These are phyloP conservation scores for Athrips mouffetella DNA, from an alignment of 2,888 invertebrate species.

Conservation along the genomic window DNA sequence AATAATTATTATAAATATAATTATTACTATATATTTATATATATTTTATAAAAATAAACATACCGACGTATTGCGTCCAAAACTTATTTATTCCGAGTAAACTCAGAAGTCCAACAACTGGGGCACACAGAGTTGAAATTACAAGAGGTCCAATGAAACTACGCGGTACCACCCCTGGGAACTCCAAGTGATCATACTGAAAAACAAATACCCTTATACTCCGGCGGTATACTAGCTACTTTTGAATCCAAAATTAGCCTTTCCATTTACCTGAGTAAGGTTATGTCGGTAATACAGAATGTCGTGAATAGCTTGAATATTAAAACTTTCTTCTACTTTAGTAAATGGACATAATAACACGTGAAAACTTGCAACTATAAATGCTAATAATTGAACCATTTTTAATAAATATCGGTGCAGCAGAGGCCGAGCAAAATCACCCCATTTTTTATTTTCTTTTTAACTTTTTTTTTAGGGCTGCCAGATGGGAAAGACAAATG, in stretches of 20 bases:
- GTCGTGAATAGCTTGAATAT: slow-evolving; percentile 98
- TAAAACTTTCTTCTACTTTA: slow-evolving; percentile 99
- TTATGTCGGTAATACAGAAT: slow-evolving; percentile 92
- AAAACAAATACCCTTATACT: too few relatives aligned
- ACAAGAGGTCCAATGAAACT: slow-evolving; percentile 95
- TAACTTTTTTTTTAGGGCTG: too few relatives aligned
- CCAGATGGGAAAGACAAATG: too few relatives aligned
- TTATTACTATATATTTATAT: slow-evolving; percentile 3
- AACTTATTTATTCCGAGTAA: slow-evolving; percentile 87
- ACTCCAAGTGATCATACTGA: slow-evolving; percentile 98
- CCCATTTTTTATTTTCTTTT: slow-evolving; percentile 83
- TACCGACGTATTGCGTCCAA: slow-evolving; percentile 93
- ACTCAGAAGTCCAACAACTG: slow-evolving; percentile 83
- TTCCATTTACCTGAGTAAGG: slow-evolving; percentile 84
- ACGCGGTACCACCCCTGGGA: slow-evolving; percentile 98
- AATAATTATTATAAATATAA: slow-evolving; percentile 11
- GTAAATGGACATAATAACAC: slow-evolving; percentile 95
- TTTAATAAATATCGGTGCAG: too few relatives aligned
- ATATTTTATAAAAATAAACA: slow-evolving; percentile 38
- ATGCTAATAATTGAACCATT: slow-evolving; percentile 87
- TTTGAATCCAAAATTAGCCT: slow-evolving; percentile 71
- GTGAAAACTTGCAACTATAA: slow-evolving; percentile 87
- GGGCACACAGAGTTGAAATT: slow-evolving; percentile 87
- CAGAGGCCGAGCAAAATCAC: too few relatives aligned
- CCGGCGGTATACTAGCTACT: slow-evolving; percentile 37